These are phyloP conservation scores for Pararge aegeria DNA, from an alignment of 1,140 invertebrate species.

Conservation along the genomic window DNA sequence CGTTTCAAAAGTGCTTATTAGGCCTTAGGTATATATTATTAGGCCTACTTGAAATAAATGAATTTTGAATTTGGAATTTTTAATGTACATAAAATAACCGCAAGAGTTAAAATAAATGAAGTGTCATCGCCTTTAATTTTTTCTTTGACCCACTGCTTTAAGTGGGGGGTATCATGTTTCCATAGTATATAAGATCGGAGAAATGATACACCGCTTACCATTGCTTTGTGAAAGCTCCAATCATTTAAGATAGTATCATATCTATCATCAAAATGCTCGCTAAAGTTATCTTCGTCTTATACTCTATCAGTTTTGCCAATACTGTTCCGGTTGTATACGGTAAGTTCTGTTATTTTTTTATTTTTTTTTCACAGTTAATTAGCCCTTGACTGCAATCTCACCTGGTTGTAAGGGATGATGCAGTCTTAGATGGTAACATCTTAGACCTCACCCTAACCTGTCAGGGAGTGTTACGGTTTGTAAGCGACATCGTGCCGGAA, in stretches of 20 bases:
- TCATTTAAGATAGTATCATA: constrained; percentile 32
- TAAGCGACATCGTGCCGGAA: no score
- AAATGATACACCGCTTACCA: constrained; percentile 61
- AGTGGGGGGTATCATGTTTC: constrained; percentile 51
- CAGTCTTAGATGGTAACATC: no score
- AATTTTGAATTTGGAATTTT: no score
- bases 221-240: constrained; percentile 50
- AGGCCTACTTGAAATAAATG: no score
- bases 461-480: no score
- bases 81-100: no score
- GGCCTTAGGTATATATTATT: no score
- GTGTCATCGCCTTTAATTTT: constrained; percentile 56
- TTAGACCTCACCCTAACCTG: no score
- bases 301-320: constrained; percentile 38
- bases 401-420: no score
- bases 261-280: constrained; percentile 38
- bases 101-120: constrained; percentile 50
- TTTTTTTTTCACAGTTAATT: no score
- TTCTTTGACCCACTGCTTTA: constrained; percentile 45
- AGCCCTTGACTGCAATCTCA: no score
- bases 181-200: constrained; percentile 65
- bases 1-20: no score
- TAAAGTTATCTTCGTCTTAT: constrained; percentile 44
- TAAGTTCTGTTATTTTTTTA: constrained; percentile 17
- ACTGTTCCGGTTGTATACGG: constrained; percentile 44